Evolutionary conservation across 2,113 vertebrate species (phyloP), one percentile per base, ranked within the genome.

Genomic region (Prionailurus viverrinus): DNA sequence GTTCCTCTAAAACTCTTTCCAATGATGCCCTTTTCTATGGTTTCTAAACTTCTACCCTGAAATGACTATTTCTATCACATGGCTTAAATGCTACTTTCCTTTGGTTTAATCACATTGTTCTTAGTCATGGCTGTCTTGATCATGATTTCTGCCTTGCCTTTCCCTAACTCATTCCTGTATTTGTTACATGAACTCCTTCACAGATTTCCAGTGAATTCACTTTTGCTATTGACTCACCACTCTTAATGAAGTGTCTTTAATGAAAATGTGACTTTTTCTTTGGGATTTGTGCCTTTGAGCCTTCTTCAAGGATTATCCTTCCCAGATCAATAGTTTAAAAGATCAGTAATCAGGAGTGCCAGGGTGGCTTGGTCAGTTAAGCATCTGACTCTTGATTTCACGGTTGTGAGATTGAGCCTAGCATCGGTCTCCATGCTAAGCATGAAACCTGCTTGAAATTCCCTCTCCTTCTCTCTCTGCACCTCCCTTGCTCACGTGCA

Each of bases 191-290:
- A 55, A 41, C 15, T 51, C 31, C 27, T 66, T 33, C 74, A 82
- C 7, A 36, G 12, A 33, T 66, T 55, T 73, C 6, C 31, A 80
- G 29, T 76, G 65, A 10, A 36, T 76, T 74, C 27, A 23, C 9
- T 90, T 4, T 94, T 76, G 31, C 53, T 23, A 91, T 58, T 91
- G 78, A 68, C 16, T 81, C 25, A 14, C 31, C 11, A 65, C 88
- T 76, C 41, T 74, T 80, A 58, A 73, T 76, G 10, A 95, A 92
- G 48, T 82, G 19, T n/a, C 10, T 76, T n/a, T 78, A 5, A 21
- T 86, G 36, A 87, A 95, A 91, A 48, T 79, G 18, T 33, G 65
- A 81, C 19, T 66, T 96, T 80, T 94, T 79, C 69, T 96, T 82
- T 82, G 82, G 19, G 10, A 82, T 87, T 82, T 88, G 19, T 76